phyloP scores from a whole-genome alignment of 2,888 invertebrate genomes.

The Athalia cordata region DNA sequence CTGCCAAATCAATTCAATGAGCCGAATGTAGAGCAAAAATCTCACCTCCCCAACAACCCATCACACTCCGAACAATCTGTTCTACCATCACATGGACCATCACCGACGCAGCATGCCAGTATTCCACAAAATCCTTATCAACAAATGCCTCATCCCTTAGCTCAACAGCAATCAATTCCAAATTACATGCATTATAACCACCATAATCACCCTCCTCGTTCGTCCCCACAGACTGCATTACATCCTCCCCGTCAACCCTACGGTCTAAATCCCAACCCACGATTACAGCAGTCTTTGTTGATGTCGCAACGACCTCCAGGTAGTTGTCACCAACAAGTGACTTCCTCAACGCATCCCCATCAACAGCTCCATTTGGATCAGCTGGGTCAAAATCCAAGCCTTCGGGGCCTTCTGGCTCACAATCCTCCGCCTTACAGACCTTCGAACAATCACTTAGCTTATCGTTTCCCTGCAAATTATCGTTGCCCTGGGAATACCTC shows the following conservation, averaged over 20 bases:
- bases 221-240: slow-evolving; percentile 66
- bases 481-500: slow-evolving; percentile 63
- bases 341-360: slow-evolving; percentile 79
- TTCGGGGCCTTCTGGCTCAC: slow-evolving; percentile 64
- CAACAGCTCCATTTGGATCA: slow-evolving; percentile 67
- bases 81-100: slow-evolving; percentile 65
- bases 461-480: slow-evolving; percentile 65
- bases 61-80: slow-evolving; percentile 45
- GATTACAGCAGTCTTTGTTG: slow-evolving; percentile 63
- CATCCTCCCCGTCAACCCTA: slow-evolving; percentile 62
- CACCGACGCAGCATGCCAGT: slow-evolving; percentile 54
- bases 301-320: slow-evolving; percentile 65
- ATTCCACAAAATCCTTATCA: slow-evolving; percentile 53
- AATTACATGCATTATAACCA: slow-evolving; percentile 72
- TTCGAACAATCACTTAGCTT: slow-evolving; percentile 63
- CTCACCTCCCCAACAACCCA: slow-evolving; percentile 51
- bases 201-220: slow-evolving; percentile 66
- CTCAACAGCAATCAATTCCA: slow-evolving; percentile 64
- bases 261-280: slow-evolving; percentile 67
- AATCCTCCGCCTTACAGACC: slow-evolving; percentile 68
- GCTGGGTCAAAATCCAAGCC: slow-evolving; percentile 65
- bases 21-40: slow-evolving; percentile 71
- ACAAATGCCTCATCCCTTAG: slow-evolving; percentile 52
- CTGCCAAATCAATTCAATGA: slow-evolving; percentile 60
- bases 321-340: slow-evolving; percentile 73